Evolutionary conservation across 2,888 invertebrate genomes (phyloP).

Genomic region (Melanargia galathea): DNA sequence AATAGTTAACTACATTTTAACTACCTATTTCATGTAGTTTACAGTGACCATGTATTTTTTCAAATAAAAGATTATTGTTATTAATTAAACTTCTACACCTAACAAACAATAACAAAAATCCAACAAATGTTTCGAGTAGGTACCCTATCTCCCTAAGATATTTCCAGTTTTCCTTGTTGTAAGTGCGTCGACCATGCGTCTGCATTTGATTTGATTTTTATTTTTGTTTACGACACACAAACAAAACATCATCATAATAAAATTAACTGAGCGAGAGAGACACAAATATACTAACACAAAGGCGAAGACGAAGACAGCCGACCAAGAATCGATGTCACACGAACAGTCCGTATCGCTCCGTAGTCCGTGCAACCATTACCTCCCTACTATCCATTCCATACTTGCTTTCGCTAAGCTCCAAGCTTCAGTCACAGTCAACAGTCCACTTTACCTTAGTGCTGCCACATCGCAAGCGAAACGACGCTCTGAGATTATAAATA

Average conservation of each 20-base stretch:
- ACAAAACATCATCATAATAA: not conserved
- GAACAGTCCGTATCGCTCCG: slow-evolving; percentile 46
- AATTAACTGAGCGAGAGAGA: slow-evolving; percentile 31
- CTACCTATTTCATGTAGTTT: no score
- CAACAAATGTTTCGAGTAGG: not conserved
- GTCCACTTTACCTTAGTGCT: slow-evolving; percentile 57
- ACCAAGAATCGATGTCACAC: slow-evolving; percentile 74
- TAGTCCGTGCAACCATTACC: slow-evolving; percentile 33
- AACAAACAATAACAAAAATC: not conserved
- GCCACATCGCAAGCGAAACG: slow-evolving; percentile 51
- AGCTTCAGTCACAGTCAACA: slow-evolving; percentile 43
- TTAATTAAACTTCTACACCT: no score
- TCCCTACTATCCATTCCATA: slow-evolving; percentile 27
- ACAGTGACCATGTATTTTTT: no score
- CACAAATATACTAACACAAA: slow-evolving; percentile 35
- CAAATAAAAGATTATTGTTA: no score
- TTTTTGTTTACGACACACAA: slow-evolving; percentile 12
- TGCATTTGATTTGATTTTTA: not conserved
- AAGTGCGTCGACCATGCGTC: not conserved
- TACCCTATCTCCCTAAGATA: not conserved
- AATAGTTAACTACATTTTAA: no score
- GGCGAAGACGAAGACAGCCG: slow-evolving; percentile 68
- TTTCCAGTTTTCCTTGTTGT: not conserved
- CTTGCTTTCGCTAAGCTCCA: slow-evolving; percentile 66
- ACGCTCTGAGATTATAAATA: slow-evolving; percentile 40